phyloP scores from a whole-genome alignment of 2,113 vertebrate genomes.

The Hippocampus abdominalis region DNA sequence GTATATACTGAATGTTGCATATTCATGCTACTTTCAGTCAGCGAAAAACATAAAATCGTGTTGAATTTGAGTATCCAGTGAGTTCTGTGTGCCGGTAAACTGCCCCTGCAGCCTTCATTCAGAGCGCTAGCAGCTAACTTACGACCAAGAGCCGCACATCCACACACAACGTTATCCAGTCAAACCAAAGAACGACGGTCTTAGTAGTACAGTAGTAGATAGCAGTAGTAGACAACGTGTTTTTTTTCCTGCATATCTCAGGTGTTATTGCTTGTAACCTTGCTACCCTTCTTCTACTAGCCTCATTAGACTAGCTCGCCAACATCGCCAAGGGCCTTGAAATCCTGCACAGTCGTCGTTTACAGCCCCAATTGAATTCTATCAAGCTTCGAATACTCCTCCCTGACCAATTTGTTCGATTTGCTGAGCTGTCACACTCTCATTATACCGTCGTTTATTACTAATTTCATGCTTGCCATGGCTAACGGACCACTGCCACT shows the following conservation, averaged over 20 bases:
- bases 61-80: not conserved
- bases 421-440: not conserved
- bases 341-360: not conserved
- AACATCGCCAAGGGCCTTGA: not conserved
- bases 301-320: not conserved
- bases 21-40: not conserved
- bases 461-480: not conserved
- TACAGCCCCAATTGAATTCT: not conserved
- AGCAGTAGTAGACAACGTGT: not conserved
- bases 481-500: not conserved
- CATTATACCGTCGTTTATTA: not conserved
- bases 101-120: not conserved
- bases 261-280: not conserved
- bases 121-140: not conserved
- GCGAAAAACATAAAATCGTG: not conserved
- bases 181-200: slow-evolving; percentile 2
- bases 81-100: not conserved
- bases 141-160: not conserved
- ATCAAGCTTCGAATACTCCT: not conserved
- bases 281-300: not conserved
- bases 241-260: not conserved
- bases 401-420: not conserved
- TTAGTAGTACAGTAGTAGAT: not conserved
- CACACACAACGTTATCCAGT: not conserved
- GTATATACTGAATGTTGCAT: not conserved